Base-by-base conservation (phyloP, 2,113 vertebrate genomes). In the Scopus umbretta region DNA sequence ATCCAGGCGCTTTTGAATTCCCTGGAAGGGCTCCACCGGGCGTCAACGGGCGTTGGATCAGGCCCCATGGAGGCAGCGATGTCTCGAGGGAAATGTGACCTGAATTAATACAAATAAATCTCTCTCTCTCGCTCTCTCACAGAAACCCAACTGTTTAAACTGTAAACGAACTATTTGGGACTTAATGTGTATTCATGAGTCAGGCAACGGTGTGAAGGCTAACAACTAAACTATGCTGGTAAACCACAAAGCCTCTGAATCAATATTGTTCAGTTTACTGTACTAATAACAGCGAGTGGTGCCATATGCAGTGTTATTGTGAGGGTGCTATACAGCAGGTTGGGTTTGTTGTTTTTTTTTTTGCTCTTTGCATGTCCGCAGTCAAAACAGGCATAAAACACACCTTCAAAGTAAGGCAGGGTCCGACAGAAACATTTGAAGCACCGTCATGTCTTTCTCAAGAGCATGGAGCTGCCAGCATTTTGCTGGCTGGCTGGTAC, bases 211-310 rank as follows among this genome's bases (percentile, higher is more conserved):
- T 27, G 66, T 53, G 63, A 93, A 68, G 89, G 90, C 76, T 85
- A 92, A 90, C 86, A 53, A 52, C 79, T n/a, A 25, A 76, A 26
- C 83, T n/a, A 10, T 42, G 79, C 62, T 8, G 92, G 95, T 81
- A 94, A 96, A 83, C 76, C 94, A 89, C 91, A 96, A 96, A 86
- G 62, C 70, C 94, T 93, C 91, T 93, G 90, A 94, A 96, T 94
- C 94, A 94, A 66, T 74, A 95, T 13, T 1, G 30, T 32, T 72
- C 66, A 21, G 50, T 96, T 96, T 94, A 67, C 97, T 86, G 80
- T 95, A 80, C 95, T 94, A 93, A 94, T 89, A 95, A 80, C 8
- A 49, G 93, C 58, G 55, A 95, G 95, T 40, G 62, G 78, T 62
- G 82, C 94, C 53, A 43, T 38, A 71, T 29, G 67, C 68, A 25